These are phyloP conservation scores for Euphonia xanthogaster DNA, from an alignment of 2,797 vertebrate species.

Conservation along the genomic window DNA sequence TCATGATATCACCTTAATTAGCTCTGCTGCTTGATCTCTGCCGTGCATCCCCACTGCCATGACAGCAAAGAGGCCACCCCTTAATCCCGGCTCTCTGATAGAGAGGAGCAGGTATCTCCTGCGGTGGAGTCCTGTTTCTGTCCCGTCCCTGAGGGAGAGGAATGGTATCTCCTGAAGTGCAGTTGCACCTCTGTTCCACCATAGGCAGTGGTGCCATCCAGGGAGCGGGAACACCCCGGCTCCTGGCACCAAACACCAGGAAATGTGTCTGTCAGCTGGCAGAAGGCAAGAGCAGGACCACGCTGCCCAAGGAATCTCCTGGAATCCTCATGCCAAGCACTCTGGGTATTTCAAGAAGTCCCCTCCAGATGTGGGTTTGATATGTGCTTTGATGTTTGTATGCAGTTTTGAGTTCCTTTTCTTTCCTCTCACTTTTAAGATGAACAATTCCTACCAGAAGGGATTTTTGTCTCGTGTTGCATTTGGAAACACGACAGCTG, in stretches of 20 bases:
- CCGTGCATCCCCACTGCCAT: background rate
- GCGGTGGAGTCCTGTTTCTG: too few relatives aligned
- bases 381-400: background rate
- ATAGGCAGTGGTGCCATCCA: background rate
- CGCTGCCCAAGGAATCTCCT: background rate
- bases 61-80: slow-evolving; percentile 31
- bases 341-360: background rate
- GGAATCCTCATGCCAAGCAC: background rate
- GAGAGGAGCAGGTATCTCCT: too few relatives aligned
- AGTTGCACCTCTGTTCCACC: background rate
- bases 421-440: background rate
- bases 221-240: background rate
- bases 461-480: background rate
- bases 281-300: background rate
- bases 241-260: background rate
- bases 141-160: background rate
- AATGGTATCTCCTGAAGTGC: background rate
- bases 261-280: background rate
- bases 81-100: background rate
- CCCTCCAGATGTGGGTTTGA: background rate
- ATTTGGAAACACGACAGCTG: background rate
- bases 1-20: background rate
- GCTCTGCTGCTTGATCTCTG: background rate
- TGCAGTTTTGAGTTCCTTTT: background rate
- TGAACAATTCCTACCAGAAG: background rate